A percentile compares a stretch with the other conserved stretches of the same genome.
phyloP scores from a whole-genome alignment of 2,888 invertebrate species.

The Adelognathus sp. region DNA sequence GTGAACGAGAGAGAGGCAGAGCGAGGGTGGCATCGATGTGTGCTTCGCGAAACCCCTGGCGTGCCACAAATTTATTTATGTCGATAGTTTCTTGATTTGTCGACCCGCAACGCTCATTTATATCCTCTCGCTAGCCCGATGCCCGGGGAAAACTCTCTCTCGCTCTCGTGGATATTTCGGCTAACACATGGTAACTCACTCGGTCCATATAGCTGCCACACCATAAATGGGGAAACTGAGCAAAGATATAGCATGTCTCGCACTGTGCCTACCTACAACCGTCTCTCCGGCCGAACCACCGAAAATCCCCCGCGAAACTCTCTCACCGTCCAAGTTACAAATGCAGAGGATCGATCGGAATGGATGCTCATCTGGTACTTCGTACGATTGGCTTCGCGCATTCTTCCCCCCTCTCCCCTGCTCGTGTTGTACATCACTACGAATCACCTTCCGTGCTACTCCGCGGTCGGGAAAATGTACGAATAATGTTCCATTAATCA shows the following conservation, averaged over 20 bases:
- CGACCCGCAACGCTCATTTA: conserved; percentile 80
- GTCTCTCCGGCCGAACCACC: conserved; percentile 20
- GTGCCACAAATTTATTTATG: conserved; percentile 81
- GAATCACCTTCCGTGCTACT: conserved; percentile 1
- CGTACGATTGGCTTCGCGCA: conserved; percentile 61
- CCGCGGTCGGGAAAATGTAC: neutral
- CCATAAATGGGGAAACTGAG: conserved; percentile 38
- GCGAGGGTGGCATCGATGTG: conserved; percentile 49
- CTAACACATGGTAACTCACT: conserved; percentile 66
- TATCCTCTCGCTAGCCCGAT: conserved; percentile 72
- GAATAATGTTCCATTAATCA: conserved; percentile 43
- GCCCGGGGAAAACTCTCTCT: conserved; percentile 62
- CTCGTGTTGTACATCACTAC: conserved; percentile 49
- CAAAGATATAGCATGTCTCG: conserved; percentile 40
- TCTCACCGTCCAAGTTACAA: conserved; percentile 60
- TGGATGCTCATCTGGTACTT: conserved; percentile 56
- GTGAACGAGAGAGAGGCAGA: conserved; percentile 29
- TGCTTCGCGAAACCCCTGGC: conserved; percentile 74
- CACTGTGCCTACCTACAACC: neutral
- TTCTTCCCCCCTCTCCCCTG: too few relatives aligned
- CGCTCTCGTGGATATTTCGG: conserved; percentile 76
- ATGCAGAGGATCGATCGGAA: conserved; percentile 64
- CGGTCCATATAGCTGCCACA: conserved; percentile 42
- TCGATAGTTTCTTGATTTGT: conserved; percentile 82
- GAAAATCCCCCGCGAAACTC: conserved; percentile 33